phyloP scores from a whole-genome alignment of 2,888 invertebrate genomes.

The Diogma glabrata region DNA sequence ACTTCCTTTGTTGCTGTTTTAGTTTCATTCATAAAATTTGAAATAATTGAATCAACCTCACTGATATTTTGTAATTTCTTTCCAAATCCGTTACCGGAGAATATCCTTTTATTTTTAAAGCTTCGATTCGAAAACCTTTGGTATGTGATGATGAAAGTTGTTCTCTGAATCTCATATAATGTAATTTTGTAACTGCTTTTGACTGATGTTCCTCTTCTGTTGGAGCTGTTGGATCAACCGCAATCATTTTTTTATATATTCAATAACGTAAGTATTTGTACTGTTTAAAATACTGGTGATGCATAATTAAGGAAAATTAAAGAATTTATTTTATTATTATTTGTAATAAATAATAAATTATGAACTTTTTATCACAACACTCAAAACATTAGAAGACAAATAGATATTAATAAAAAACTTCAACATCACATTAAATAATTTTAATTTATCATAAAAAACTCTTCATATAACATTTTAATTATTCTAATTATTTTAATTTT shows the following conservation, averaged over 20 bases:
- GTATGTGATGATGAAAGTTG: constrained; percentile 84
- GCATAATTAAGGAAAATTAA: too few relatives aligned
- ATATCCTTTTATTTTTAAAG: constrained; percentile 77
- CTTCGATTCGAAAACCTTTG: constrained; percentile 93
- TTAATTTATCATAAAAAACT: too few relatives aligned
- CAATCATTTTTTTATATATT: constrained; percentile 92
- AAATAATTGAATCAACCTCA: constrained; percentile 62
- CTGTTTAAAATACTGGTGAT: constrained; percentile 82
- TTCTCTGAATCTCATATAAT: constrained; percentile 95
- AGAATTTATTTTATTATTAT: too few relatives aligned
- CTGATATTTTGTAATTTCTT: constrained; percentile 72
- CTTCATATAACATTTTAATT: too few relatives aligned
- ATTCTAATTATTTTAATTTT: too few relatives aligned
- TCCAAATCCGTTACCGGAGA: constrained; percentile 72
- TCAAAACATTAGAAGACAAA: too few relatives aligned
- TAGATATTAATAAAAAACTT: too few relatives aligned
- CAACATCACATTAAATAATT: too few relatives aligned
- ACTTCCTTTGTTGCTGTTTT: too few relatives aligned
- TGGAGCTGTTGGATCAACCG: constrained; percentile 77
- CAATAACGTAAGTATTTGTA: constrained; percentile 72
- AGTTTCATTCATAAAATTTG: constrained; percentile 58
- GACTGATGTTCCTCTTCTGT: constrained; percentile 68
- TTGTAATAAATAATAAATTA: too few relatives aligned
- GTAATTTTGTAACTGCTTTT: constrained; percentile 83
- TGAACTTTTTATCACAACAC: too few relatives aligned